phyloP scores from a whole-genome alignment of 2,888 invertebrate genomes.

The Steinernema scapterisci region DNA sequence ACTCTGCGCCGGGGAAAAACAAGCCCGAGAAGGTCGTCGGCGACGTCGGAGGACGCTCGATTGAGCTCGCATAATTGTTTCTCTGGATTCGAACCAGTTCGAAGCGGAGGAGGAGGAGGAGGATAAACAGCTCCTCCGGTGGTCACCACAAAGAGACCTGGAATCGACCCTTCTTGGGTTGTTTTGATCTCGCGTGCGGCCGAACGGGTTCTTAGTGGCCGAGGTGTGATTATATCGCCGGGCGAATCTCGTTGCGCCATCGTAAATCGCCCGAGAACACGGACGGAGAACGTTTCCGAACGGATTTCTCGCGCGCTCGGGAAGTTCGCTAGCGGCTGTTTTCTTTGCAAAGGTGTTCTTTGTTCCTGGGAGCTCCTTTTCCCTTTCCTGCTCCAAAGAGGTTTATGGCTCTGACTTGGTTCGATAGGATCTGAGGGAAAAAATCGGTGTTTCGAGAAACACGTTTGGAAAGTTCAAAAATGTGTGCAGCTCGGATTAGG shows the following conservation, averaged over 20 bases:
- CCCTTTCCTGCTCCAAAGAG: constrained; percentile 1
- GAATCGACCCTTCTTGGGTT: neutral
- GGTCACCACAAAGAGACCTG: too few relatives aligned
- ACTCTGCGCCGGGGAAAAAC: neutral
- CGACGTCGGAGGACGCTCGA: constrained; percentile 13
- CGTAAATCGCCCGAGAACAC: constrained; percentile 18
- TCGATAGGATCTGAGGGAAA: neutral
- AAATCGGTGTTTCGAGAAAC: neutral
- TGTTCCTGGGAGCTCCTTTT: constrained; percentile 14
- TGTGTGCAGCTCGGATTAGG: too few relatives aligned
- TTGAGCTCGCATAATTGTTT: neutral
- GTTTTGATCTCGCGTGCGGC: neutral
- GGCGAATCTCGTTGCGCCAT: constrained; percentile 23
- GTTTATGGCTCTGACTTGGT: neutral
- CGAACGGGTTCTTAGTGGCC: neutral
- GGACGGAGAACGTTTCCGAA: constrained; percentile 16
- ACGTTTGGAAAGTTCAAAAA: neutral
- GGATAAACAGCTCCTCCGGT: too few relatives aligned
- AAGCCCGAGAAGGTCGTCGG: neutral
- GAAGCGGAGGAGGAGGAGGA: neutral
- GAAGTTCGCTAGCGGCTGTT: neutral
- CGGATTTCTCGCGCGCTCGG: neutral
- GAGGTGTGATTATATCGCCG: neutral
- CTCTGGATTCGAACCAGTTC: neutral
- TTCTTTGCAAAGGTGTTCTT: neutral